Evolutionary conservation across 2,888 invertebrate species (phyloP), one percentile per base, ranked within the genome.

Genomic region (Parnassius orleans): DNA sequence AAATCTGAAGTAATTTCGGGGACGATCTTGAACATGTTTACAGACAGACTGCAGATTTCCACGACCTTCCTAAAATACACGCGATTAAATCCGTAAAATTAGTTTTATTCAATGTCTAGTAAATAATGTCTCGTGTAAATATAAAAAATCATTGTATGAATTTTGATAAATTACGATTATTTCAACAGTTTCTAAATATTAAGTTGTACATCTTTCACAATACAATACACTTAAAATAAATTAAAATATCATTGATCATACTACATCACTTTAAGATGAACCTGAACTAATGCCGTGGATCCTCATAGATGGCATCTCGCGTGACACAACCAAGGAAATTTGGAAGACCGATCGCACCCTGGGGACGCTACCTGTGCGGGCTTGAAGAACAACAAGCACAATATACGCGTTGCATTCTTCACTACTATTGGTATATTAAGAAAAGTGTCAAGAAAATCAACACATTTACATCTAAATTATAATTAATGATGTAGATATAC

Each of bases 181-280:
- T 33, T 33, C 33, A 7, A 33, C 33, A 7, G 33, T 33, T 33
- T 7, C 33, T 33, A 33, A 33, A 33, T 33, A 33, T 7, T 7
- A 33, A 33, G 33, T 7, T 7, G 33, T 33, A 33, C 33, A 33
- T 33, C 5, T 33, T 33, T 33, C 33, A 33, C 33, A 33, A 33
- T 33, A 33, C 33, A 33, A 33, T 33, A 7, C 33, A 33, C 33
- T 33, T 33, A 33, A 33, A 11, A 24, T 24, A 24, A 12, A 69
- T 69, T 61, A 67, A 65, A 57, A 41, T 47, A 11, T 12, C n/a
- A 69, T 69, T 64, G 50, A 65, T 69, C 66, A 67, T 47, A 61
- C 56, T 42, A 14, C 60, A 42, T 62, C 52, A 61, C n/a, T 10
- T n/a, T 15, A 15, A 51, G 63, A 63, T 50, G 7, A 63, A 46